A percentile compares a stretch with the other conserved stretches of the same genome.
These are phyloP conservation scores for Notiomystis cincta DNA, from an alignment of 2,113 vertebrate genomes.

Conservation along the genomic window DNA sequence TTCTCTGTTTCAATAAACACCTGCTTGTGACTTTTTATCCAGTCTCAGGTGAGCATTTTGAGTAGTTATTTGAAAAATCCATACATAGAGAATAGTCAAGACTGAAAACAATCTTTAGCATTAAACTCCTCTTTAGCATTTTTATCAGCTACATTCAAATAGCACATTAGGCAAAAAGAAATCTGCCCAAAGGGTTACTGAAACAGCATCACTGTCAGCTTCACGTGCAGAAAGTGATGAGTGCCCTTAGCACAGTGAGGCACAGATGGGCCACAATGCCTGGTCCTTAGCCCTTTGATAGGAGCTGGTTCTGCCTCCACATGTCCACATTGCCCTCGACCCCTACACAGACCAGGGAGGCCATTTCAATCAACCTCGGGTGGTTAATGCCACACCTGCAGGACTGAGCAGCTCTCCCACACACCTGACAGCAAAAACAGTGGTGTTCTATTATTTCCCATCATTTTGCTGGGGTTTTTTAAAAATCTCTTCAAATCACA, in stretches of 20 bases:
- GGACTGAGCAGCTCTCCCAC: not conserved
- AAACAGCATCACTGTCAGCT: not conserved
- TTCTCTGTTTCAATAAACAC: not conserved
- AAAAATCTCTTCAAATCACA: not conserved
- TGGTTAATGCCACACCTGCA: not conserved
- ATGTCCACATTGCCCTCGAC: not conserved
- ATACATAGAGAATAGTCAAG: not conserved
- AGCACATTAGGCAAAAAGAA: not conserved
- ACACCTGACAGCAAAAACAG: fast-evolving
- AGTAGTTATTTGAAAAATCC: not conserved
- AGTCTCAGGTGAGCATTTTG: not conserved
- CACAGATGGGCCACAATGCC: not conserved
- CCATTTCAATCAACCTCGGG: not conserved
- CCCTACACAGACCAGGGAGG: not conserved
- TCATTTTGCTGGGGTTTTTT: not conserved
- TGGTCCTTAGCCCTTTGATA: not conserved
- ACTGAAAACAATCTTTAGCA: not conserved
- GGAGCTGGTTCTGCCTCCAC: not conserved
- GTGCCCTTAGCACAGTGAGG: not conserved
- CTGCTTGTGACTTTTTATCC: not conserved
- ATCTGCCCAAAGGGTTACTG: not conserved
- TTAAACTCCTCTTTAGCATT: not conserved
- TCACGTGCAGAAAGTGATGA: not conserved
- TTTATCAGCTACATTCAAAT: not conserved
- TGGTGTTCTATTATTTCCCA: not conserved